Evolutionary conservation across 2,888 invertebrate genomes (phyloP).

Genomic region (Cryptocheilus praepositus): DNA sequence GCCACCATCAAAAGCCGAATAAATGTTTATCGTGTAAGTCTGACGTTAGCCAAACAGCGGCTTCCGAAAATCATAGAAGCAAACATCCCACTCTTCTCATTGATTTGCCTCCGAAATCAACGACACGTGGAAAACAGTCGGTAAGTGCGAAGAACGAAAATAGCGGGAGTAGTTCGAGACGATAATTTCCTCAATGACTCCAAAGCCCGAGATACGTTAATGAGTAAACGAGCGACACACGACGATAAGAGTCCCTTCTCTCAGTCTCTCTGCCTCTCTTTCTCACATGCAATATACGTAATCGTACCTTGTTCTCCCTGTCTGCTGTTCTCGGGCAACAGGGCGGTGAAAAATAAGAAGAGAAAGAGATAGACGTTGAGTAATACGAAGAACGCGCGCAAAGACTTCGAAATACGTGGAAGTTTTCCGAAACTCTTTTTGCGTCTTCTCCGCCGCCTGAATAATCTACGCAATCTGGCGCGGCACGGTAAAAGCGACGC

Average conservation of each 20-base stretch:
- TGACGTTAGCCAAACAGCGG: background rate
- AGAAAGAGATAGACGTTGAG: conserved; percentile 28
- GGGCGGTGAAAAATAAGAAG: conserved; percentile 18
- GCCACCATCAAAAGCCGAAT: background rate
- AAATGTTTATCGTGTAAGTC: conserved; percentile 4
- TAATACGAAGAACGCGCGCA: conserved; percentile 23
- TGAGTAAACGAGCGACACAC: no score
- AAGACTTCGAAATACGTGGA: background rate
- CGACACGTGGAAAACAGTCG: background rate
- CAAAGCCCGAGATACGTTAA: no score
- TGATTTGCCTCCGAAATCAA: no score
- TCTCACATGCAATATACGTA: background rate
- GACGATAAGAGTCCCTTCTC: background rate
- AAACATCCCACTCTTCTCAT: background rate
- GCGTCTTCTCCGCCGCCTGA: conserved; percentile 23
- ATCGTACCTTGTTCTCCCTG: conserved; percentile 19
- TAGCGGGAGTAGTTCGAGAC: no score
- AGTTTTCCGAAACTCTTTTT: conserved; percentile 7
- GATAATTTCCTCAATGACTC: no score
- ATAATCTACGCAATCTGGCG: conserved; percentile 7
- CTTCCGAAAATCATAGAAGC: conserved; percentile 21
- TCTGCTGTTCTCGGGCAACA: conserved; percentile 35
- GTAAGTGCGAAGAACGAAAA: background rate
- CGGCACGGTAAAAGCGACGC: background rate
- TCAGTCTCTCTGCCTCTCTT: conserved; percentile 1